Conservation (phyloP, 1,140 invertebrate species). For the Cataglyphis hispanica region DNA sequence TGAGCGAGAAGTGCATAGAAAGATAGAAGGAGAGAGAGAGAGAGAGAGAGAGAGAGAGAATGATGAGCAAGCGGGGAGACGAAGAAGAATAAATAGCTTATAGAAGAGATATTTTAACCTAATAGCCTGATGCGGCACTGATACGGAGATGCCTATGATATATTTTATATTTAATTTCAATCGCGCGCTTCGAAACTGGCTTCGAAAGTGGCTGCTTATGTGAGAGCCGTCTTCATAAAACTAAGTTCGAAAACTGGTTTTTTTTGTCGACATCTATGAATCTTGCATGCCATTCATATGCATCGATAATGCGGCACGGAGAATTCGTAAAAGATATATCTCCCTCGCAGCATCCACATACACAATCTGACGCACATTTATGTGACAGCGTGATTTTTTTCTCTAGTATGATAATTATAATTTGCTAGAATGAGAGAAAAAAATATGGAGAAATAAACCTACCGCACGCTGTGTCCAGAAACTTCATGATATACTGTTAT, state of each 20-base stretch:
- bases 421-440: background rate
- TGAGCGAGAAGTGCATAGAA: conserved; percentile 29
- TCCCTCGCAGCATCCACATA: conserved; percentile 40
- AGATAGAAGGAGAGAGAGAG: background rate
- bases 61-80: background rate
- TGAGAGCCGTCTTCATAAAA: background rate
- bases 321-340: conserved; percentile 57
- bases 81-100: conserved; percentile 23
- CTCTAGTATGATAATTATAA: conserved; percentile 62
- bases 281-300: background rate
- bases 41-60: background rate
- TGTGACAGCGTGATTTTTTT: conserved; percentile 63
- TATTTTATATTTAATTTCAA: conserved; percentile 32
- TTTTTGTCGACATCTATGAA: background rate
- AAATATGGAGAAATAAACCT: background rate
- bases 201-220: background rate
- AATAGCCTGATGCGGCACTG: conserved; percentile 12
- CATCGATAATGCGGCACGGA: conserved; percentile 5
- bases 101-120: conserved; percentile 33
- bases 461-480: background rate
- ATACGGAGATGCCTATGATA: conserved; percentile 6
- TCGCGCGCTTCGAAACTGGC: background rate
- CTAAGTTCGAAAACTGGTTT: background rate
- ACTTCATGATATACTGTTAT: background rate
- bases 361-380: conserved; percentile 37